Evolutionary conservation across 2,113 vertebrate genomes (phyloP), one percentile per base, ranked within the genome.

Genomic region (Amphiprion ocellaris): DNA sequence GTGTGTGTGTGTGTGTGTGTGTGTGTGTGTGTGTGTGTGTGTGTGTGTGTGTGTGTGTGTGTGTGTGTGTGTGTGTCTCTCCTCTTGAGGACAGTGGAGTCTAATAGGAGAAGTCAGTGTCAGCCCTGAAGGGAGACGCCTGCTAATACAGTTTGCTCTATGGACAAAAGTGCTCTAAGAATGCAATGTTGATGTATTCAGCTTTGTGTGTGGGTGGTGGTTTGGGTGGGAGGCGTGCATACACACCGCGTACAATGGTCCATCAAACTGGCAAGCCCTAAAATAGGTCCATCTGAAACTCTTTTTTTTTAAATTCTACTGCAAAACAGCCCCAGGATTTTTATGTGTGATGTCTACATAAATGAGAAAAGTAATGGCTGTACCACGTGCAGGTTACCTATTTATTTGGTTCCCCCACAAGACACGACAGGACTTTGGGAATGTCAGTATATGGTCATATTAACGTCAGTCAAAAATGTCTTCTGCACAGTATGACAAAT

Each of bases 81-180:
- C 28, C 21, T 74, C 62, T 53, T 61, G 17, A 76, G 88, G 78
- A 83, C 81, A 72, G 77, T 55, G 65, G 79, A 86, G 90, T 89
- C 86, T 79, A 84, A 91, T 84, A 83, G 70, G 67, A 90, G 86
- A 84, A 89, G 84, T 91, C 87, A 89, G 65, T 65, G 87, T 71
- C 71, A 85, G 77, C 88, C 90, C 87, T 76, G 78, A 79, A 86
- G 90, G 80, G 70, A 50, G 73, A 65, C 21, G 55, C 77, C 55
- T 81, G 59, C 79, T 90, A 87, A 83, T 85, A 78, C 83, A 82
- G 83, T 92, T 90, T 90, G 78, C 81, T 92, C 77, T 78, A 74
- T 72, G 68, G 79, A 79, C 61, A 70, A 73, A 70, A 81, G 41
- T 68, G 68, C 70, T 83, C 47, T 37, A 68, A 74, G 80, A 81